These are phyloP conservation scores for Cavia porcellus DNA, from an alignment of 2,113 vertebrate species.

Conservation along the genomic window DNA sequence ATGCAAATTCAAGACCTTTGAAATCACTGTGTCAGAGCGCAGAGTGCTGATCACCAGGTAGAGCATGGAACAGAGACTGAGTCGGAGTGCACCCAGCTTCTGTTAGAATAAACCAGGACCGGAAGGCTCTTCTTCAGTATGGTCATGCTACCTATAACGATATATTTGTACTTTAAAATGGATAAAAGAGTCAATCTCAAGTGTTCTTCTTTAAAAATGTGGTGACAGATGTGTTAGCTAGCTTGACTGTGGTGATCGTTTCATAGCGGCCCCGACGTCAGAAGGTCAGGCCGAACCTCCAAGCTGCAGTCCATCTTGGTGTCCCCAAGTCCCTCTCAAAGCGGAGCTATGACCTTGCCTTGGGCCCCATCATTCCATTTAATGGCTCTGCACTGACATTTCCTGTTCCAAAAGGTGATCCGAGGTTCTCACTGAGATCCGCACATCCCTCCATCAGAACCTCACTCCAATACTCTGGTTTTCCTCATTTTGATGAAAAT, in stretches of 20 bases:
- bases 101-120: neutral
- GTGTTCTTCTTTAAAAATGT: neutral
- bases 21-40: neutral
- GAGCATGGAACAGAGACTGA: neutral
- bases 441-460: neutral
- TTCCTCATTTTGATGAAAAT: slow-evolving; percentile 11
- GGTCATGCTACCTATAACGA: neutral
- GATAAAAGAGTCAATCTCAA: neutral
- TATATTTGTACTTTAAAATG: neutral
- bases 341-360: rapidly evolving
- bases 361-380: neutral
- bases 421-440: neutral
- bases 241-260: no score
- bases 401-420: neutral
- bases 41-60: neutral
- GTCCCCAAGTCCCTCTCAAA: neutral
- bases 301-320: neutral
- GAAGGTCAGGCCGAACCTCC: neutral
- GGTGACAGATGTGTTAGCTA: neutral
- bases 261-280: no score
- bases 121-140: neutral
- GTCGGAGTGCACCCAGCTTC: neutral
- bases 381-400: neutral
- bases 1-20: neutral
- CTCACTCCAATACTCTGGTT: neutral